A percentile compares a stretch with the other conserved stretches of the same genome.
Evolutionary conservation across 2,113 vertebrate species (phyloP).

Genomic region (Tor tambroides): DNA sequence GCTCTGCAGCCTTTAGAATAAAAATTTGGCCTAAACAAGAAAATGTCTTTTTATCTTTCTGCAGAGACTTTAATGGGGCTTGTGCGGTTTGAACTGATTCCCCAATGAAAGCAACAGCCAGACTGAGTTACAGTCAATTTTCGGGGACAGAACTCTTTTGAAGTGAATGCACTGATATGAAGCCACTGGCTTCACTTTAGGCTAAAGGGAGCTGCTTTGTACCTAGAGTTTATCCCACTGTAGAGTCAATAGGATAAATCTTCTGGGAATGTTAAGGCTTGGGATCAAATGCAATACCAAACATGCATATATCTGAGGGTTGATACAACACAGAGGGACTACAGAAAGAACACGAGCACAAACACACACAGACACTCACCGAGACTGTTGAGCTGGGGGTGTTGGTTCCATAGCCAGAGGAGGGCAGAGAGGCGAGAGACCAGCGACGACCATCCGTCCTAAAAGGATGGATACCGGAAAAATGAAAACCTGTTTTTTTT

Average conservation of each 20-base stretch:
- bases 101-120: not conserved
- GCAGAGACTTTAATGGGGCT: slow-evolving; percentile 14
- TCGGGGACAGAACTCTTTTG: slow-evolving; percentile 22
- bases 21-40: not conserved
- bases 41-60: not conserved
- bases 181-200: slow-evolving; percentile 34
- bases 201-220: slow-evolving; percentile 30
- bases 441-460: slow-evolving; percentile 96
- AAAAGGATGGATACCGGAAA: slow-evolving; percentile 26
- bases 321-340: not conserved
- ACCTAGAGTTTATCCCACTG: slow-evolving; percentile 34
- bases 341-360: slow-evolving; percentile 10
- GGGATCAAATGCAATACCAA: slow-evolving; percentile 47
- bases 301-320: slow-evolving; percentile 16
- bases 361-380: slow-evolving; percentile 74
- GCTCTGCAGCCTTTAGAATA: slow-evolving; percentile 7
- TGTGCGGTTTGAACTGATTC: not conserved
- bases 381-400: slow-evolving; percentile 98
- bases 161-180: slow-evolving; percentile 17
- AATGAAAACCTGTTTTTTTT: not conserved
- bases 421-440: slow-evolving; percentile 96
- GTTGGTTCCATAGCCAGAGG: slow-evolving; percentile 97
- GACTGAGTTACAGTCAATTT: slow-evolving; percentile 24
- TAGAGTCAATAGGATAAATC: slow-evolving; percentile 43
- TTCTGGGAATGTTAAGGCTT: slow-evolving; percentile 15